Evolutionary conservation across 2,113 vertebrate genomes (phyloP).

Genomic region (Neodon shergylaensis): DNA sequence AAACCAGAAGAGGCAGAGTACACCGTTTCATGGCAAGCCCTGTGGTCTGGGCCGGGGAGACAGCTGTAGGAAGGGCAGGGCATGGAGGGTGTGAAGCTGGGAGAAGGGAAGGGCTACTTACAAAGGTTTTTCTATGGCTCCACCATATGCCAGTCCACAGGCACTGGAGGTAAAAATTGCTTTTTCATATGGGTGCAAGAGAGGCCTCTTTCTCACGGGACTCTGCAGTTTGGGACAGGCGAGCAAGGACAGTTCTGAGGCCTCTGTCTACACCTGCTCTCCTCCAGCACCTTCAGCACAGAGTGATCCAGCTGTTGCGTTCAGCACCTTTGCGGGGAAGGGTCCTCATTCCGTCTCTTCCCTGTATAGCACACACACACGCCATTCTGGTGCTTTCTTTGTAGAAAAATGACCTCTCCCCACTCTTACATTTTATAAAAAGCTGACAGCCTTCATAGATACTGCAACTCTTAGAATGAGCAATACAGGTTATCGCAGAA

Average conservation of each 20-base stretch:
- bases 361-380: not conserved
- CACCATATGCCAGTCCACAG: not conserved
- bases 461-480: conserved; percentile 12
- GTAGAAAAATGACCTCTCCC: not conserved
- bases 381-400: not conserved
- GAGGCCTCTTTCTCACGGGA: not conserved
- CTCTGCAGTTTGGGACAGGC: not conserved
- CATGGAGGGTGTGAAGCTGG: not conserved
- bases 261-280: not conserved
- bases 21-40: not conserved
- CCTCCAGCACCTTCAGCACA: not conserved
- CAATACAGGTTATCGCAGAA: not conserved
- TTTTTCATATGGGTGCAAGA: not conserved
- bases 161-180: not conserved
- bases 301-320: not conserved
- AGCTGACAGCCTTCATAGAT: not conserved
- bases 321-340: not conserved
- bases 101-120: not conserved
- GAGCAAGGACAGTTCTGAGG: not conserved
- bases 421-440: not conserved
- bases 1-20: not conserved
- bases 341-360: not conserved
- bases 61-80: not conserved
- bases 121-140: not conserved
- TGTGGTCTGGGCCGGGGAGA: not conserved